Percentiles rank a stretch among this genome's conserved stretches.
Evolutionary conservation across 2,797 vertebrate genomes (phyloP).

Genomic region (Sebastes oblongus): DNA sequence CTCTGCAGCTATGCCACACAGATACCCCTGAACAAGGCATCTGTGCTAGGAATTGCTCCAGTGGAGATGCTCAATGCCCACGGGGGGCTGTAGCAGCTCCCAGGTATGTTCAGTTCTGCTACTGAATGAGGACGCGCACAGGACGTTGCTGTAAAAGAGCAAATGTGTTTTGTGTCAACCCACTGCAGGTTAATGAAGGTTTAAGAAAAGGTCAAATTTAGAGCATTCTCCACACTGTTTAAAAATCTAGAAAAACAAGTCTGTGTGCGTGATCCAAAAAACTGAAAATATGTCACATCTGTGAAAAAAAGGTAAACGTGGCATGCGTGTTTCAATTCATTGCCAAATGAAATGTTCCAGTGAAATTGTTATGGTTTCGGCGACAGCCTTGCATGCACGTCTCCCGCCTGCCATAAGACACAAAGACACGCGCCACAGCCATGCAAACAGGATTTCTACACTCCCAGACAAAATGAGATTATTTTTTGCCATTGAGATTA

Average conservation of each 20-base stretch:
- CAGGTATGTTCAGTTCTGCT: constrained; percentile 27
- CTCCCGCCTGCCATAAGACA: constrained; percentile 67
- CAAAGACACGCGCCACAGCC: constrained; percentile 67
- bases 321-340: constrained; percentile 35
- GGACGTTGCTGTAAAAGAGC: constrained; percentile 8
- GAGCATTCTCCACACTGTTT: constrained; percentile 4
- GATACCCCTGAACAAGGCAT: constrained; percentile 30
- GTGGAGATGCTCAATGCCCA: constrained; percentile 35
- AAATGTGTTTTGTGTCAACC: constrained; percentile 18
- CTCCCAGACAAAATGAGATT: constrained; percentile 77
- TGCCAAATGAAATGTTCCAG: constrained; percentile 57
- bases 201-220: neutral
- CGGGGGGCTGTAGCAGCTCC: constrained; percentile 33
- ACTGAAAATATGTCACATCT: constrained; percentile 53
- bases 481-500: constrained; percentile 73
- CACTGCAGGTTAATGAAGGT: constrained; percentile 8
- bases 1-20: neutral
- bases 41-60: constrained; percentile 33
- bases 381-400: constrained; percentile 37
- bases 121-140: constrained; percentile 17
- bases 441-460: constrained; percentile 81
- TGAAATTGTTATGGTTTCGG: constrained; percentile 58
- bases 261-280: constrained; percentile 15
- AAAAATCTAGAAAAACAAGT: constrained; percentile 8
- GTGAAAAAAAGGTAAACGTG: constrained; percentile 36